These are phyloP conservation scores for Ia io DNA, from an alignment of 2,113 vertebrate genomes.

Conservation along the genomic window DNA sequence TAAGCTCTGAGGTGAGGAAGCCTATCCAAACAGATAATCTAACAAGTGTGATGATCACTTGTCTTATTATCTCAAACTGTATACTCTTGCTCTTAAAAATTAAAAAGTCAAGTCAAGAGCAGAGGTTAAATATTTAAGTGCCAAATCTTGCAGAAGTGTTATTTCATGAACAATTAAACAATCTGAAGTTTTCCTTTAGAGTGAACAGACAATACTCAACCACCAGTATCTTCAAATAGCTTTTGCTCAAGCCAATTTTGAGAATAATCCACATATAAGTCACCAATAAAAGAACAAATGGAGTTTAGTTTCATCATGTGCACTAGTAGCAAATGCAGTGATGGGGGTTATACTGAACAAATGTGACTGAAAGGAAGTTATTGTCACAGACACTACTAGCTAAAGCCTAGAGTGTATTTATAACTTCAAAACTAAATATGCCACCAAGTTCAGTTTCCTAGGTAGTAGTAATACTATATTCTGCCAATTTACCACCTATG, in stretches of 20 bases:
- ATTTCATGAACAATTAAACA: neutral
- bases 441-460: neutral
- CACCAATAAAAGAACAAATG: neutral
- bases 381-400: neutral
- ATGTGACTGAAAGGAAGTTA: neutral
- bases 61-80: constrained; percentile 13
- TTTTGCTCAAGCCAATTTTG: neutral
- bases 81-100: constrained; percentile 24
- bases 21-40: neutral
- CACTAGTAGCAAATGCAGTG: neutral
- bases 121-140: neutral
- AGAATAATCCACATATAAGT: constrained; percentile 21
- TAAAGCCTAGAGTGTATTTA: neutral
- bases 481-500: neutral
- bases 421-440: neutral
- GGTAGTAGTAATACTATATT: neutral
- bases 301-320: neutral
- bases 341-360: neutral
- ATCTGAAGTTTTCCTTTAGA: constrained; percentile 3
- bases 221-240: neutral
- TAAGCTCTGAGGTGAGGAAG: neutral
- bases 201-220: neutral
- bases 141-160: neutral
- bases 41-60: neutral
- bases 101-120: constrained; percentile 28